Evolutionary conservation across 2,113 vertebrate species (phyloP), one percentile per base, ranked within the genome.

Genomic region (Collichthys lucidus): DNA sequence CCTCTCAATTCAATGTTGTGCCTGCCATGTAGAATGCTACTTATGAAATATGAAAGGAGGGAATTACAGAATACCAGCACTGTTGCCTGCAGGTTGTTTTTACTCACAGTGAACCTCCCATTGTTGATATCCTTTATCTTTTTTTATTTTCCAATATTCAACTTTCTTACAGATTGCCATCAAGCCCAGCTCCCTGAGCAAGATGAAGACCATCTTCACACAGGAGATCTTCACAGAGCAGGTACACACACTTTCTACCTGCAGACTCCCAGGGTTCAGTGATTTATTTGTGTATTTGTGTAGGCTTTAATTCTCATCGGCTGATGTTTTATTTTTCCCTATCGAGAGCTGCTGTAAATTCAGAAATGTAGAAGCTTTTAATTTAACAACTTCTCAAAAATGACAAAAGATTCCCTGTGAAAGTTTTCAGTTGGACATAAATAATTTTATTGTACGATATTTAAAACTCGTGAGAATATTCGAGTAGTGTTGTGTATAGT

Each of bases 141-240:
- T 52, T 47, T 35, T 44, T 53, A 4, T 29, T 26, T 26, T n/a
- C 2, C 57, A 22, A 19, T 67, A 35, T 87, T 86, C 42, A 55
- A 62, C 77, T 69, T 71, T 50, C 89, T 93, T 93, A 74, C 92
- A 99, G 98, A 99, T 99, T 93, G 97, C 98, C 74, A 99, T 99
- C 92, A 99, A 99, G 83, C 96, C 97, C 74, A 98, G 97, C 90
- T 99, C 98, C 11, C 95, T 99, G 61, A 98, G 97, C 94, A 99
- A 98, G 78, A 99, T 99, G 98, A 99, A 99, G 94, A 99, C 97
- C 9, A 97, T 99, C 91, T 99, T 99, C 92, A 99, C 98, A 12
- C 98, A 99, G 77, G 98, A 99, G 91, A 99, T 99, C 93, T 99
- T 99, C 93, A 99, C 98, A n/a, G 98, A 99, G 60, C 98, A 99